phyloP scores from a whole-genome alignment of 2,888 invertebrate genomes.

The Helleia helle region DNA sequence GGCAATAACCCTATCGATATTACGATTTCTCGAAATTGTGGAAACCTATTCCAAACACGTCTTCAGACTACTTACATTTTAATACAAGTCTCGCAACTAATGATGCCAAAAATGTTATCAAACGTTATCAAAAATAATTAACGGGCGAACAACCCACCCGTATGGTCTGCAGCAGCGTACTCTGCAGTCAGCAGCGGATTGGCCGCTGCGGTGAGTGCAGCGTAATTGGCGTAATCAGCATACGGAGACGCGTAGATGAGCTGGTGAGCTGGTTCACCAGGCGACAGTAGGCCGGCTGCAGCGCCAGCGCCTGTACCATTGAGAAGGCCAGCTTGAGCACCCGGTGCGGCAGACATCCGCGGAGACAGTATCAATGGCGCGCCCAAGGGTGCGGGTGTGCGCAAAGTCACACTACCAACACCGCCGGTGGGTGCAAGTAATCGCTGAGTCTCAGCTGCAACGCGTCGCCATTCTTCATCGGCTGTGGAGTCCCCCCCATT shows the following conservation, averaged over 20 bases:
- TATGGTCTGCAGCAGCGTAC: conserved; percentile 90
- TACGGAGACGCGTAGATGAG: conserved; percentile 91
- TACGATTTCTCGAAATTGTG: no score
- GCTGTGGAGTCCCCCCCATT: conserved; percentile 67
- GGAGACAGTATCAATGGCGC: conserved; percentile 95
- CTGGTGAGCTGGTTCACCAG: conserved; percentile 82
- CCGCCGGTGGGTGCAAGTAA: conserved; percentile 74
- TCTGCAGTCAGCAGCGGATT: conserved; percentile 87
- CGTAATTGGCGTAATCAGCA: conserved; percentile 92
- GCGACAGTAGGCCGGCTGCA: conserved; percentile 61
- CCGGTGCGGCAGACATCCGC: conserved; percentile 87
- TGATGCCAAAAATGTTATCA: conserved; percentile 29
- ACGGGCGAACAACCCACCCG: conserved; percentile 88
- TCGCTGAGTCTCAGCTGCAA: conserved; percentile 87
- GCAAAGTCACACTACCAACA: conserved; percentile 76
- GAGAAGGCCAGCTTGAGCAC: conserved; percentile 81
- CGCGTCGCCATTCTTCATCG: conserved; percentile 90
- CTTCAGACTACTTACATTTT: no score
- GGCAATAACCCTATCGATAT: not conserved
- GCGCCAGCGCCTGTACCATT: conserved; percentile 58
- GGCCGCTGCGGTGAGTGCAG: conserved; percentile 83
- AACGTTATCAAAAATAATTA: conserved; percentile 39
- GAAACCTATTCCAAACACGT: no score
- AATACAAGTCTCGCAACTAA: not conserved
- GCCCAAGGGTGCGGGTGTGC: conserved; percentile 85